Conservation (phyloP, 2,888 invertebrate species). For the Epistrophe grossulariae region DNA sequence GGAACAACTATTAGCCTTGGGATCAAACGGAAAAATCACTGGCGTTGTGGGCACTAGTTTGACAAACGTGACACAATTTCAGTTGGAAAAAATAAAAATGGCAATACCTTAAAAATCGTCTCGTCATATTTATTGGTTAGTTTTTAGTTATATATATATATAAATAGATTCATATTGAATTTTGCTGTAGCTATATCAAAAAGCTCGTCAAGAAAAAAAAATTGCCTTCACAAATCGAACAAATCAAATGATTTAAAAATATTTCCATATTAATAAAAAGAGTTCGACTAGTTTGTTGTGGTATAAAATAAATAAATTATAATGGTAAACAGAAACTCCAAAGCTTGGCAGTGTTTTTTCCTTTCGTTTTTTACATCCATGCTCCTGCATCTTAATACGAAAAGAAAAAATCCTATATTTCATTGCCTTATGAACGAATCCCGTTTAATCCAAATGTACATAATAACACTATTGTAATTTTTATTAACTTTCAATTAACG, state of each 20-base stretch:
- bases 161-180: slow-evolving; percentile 53
- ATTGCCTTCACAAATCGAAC: slow-evolving; percentile 58
- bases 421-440: slow-evolving; percentile 14
- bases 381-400: slow-evolving; percentile 21
- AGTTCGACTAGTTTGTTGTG: slow-evolving; percentile 55
- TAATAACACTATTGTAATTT: not conserved
- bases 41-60: too few species aligned
- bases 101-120: slow-evolving; percentile 45
- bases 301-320: slow-evolving; percentile 59
- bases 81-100: slow-evolving; percentile 9
- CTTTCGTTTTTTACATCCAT: slow-evolving; percentile 42
- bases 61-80: not conserved
- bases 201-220: slow-evolving; percentile 64
- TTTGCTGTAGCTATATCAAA: slow-evolving; percentile 62
- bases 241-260: slow-evolving; percentile 70
- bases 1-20: too few species aligned
- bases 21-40: too few species aligned
- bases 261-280: slow-evolving; percentile 17
- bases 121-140: slow-evolving; percentile 68
- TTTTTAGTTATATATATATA: not conserved
- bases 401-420: slow-evolving; percentile 23
- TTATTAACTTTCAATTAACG: not conserved
- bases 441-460: slow-evolving; percentile 7
- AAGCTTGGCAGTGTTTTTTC: slow-evolving; percentile 52
- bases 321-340: slow-evolving; percentile 59